Evolutionary conservation across 2,113 vertebrate species (phyloP).

Genomic region (Struthidea cinerea): DNA sequence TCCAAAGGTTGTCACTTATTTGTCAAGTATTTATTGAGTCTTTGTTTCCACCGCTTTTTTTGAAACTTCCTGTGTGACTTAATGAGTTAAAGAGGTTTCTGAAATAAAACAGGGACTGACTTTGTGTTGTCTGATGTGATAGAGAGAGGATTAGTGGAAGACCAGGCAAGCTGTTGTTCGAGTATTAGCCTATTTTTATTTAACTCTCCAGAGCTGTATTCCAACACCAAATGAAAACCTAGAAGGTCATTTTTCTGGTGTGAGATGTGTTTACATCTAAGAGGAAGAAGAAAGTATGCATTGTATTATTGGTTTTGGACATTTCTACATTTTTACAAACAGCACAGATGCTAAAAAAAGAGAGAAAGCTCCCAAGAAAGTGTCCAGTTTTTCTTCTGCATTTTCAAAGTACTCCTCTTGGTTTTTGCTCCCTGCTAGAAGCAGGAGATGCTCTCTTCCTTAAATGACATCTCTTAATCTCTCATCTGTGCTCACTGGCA

Average conservation of each 20-base stretch:
- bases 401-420: not conserved
- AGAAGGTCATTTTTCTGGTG: not conserved
- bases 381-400: not conserved
- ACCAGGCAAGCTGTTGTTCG: not conserved
- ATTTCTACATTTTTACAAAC: not conserved
- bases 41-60: not conserved
- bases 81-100: constrained; percentile 45
- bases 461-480: not conserved
- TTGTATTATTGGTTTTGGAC: not conserved
- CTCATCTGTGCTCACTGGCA: not conserved
- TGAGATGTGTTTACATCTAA: not conserved
- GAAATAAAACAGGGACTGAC: constrained; percentile 1
- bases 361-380: not conserved
- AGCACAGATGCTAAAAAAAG: not conserved
- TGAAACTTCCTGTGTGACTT: not conserved
- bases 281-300: not conserved
- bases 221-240: not conserved
- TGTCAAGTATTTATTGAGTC: not conserved
- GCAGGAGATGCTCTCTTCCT: not conserved
- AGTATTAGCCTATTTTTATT: constrained; percentile 42
- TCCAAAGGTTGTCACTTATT: not conserved
- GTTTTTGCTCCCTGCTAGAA: not conserved
- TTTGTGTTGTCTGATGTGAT: not conserved
- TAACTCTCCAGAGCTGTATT: not conserved
- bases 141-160: constrained; percentile 36